Base-by-base conservation (phyloP, 1,140 invertebrate genomes). In the Parapsyche elsis region DNA sequence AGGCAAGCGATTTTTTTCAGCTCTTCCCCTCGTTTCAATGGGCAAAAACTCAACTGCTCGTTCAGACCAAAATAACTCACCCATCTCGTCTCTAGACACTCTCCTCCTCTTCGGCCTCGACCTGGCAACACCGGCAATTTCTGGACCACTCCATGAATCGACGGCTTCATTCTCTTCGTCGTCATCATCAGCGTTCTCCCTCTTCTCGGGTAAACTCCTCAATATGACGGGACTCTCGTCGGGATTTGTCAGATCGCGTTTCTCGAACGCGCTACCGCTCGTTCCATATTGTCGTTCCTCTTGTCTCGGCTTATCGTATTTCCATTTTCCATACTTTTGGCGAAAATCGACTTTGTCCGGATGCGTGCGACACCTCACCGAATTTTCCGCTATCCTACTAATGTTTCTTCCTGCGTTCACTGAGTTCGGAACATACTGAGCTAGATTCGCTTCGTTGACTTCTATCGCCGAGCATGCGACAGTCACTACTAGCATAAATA, bases 51-150 rank as follows among this genome's bases (percentile, higher is more conserved):
- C 21, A 49, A 70, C 10, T 61, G 67, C 53, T 81, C 21, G 26
- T 75, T 74, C 26, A 21, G 73, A 79, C 67, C 24, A 59, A 80
- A 74, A 82, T 82, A 78, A 82, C 81, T 82, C 76, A 82, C 81
- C 81, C 79, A 61, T 75, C 19, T 74, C 78, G 21, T 71, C 53
- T 57, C 24, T 64, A n/a, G 79, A 19, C 49, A 49, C 78, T 71
- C 79, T 82, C 46, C 78, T 82, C 7, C 21, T 77, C 49, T 59
- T 53, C 71, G 16, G 45, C 73, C 67, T 23, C 53, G 45, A n/a
- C 71, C 44, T 16, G 46, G 70, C n/a, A 16, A 16, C 46, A 9
- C 71, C 24, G 12, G 71, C 38, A 14, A 30, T 75, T 75, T 16
- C 14, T 45, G 5, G 24, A 23, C 64, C 16, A 14, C 30, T 38